phyloP scores from a whole-genome alignment of 2,113 vertebrate species.

The Symphodus melops region DNA sequence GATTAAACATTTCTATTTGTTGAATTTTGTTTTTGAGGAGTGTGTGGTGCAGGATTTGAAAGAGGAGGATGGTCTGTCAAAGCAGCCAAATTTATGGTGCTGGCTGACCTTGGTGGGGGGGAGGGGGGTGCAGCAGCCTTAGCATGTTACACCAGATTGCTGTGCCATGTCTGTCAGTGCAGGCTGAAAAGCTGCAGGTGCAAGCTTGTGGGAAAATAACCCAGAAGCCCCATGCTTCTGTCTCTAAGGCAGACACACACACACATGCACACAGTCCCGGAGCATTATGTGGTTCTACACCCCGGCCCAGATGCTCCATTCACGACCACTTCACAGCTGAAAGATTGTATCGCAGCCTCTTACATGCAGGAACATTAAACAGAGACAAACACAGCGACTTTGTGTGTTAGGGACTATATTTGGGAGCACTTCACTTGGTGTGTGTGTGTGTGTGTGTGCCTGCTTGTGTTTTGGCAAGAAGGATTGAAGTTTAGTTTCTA shows the following conservation, averaged over 20 bases:
- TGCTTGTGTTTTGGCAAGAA: constrained; percentile 7
- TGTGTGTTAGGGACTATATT: constrained; percentile 12
- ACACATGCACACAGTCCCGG: constrained; percentile 2
- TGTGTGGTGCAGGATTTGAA: constrained; percentile 9
- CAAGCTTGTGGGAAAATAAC: constrained; percentile 44
- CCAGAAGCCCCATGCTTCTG: constrained; percentile 8
- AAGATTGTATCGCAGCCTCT: constrained; percentile 51
- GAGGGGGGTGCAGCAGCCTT: neutral
- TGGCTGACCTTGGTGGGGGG: neutral
- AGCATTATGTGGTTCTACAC: constrained; percentile 39
- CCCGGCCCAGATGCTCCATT: constrained; percentile 59
- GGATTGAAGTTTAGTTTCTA: neutral
- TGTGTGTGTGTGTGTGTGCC: too few relatives aligned
- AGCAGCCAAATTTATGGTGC: too few relatives aligned
- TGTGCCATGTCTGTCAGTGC: constrained; percentile 39
- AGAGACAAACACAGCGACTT: constrained; percentile 36
- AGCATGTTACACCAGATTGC: constrained; percentile 43
- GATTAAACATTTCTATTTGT: neutral
- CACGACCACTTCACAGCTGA: constrained; percentile 47
- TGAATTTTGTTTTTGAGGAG: constrained; percentile 15
- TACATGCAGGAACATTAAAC: constrained; percentile 45
- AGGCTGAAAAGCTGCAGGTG: constrained; percentile 74
- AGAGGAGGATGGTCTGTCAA: too few relatives aligned
- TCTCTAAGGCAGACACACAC: constrained; percentile 33
- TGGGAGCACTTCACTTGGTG: neutral